phyloP scores from a whole-genome alignment of 2,113 vertebrate genomes.

The Hippoglossus stenolepis region DNA sequence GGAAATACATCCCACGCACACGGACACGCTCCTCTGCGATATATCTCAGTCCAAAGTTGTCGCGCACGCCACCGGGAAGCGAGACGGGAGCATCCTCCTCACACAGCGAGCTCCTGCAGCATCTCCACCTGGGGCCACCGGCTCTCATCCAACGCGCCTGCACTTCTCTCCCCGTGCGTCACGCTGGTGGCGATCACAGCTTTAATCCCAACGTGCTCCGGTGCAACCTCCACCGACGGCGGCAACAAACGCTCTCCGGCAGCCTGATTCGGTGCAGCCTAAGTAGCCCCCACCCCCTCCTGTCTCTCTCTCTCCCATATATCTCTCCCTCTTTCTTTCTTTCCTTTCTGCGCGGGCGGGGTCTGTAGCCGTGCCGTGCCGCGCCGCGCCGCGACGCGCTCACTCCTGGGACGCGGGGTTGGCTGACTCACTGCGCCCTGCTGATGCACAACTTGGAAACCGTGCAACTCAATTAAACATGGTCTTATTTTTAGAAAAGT shows the following conservation, averaged over 20 bases:
- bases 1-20: conserved; percentile 27
- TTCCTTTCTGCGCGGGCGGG: conserved; percentile 61
- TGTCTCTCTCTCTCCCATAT: background rate
- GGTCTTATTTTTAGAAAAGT: background rate
- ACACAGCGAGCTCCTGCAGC: background rate
- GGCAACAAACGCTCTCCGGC: conserved; percentile 53
- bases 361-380: conserved; percentile 41
- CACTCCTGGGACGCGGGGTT: conserved; percentile 36
- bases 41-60: conserved; percentile 45
- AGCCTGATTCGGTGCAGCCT: conserved; percentile 47
- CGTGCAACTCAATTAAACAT: conserved; percentile 24
- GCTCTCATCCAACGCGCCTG: conserved; percentile 22
- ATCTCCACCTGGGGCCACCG: background rate
- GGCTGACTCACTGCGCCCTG: conserved; percentile 56
- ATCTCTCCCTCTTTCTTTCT: conserved; percentile 18
- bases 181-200: conserved; percentile 49
- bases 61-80: conserved; percentile 12
- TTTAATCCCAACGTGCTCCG: conserved; percentile 46
- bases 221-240: conserved; percentile 56
- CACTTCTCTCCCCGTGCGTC: conserved; percentile 41
- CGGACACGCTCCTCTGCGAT: conserved; percentile 5
- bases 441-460: conserved; percentile 11
- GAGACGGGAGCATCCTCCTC: conserved; percentile 53
- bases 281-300: conserved; percentile 36
- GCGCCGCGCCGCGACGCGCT: conserved; percentile 26